Base-by-base conservation (phyloP, 2,113 vertebrate genomes). In the Ancistrus triradiatus region DNA sequence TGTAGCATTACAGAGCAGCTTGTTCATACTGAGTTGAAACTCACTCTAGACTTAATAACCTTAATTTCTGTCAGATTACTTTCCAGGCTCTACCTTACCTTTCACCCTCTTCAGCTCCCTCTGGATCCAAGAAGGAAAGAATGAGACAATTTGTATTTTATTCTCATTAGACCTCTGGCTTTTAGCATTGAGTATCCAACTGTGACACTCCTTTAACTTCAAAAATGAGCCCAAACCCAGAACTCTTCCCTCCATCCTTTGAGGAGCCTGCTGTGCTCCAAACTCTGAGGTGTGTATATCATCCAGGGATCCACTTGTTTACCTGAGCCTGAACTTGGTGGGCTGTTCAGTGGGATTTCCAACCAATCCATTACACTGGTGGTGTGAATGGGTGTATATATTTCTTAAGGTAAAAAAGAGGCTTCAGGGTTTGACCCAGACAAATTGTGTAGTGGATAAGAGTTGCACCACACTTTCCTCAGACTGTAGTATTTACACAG, bases 31-130 rank as follows among this genome's bases (percentile, higher is more conserved):
- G n/a, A n/a, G n/a, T n/a, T n/a, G 14, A 55, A 52, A 53, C 61
- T 51, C 47, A 35, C 60, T 42, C 65, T 27, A 43, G 47, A 77
- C 53, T 65, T 25, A n/a, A 38, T 35, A 63, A 51, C 60, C 11
- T 56, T 69, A 5, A 77, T 71, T 58, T 73, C 58, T 76, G 51
- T 61, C 57, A 48, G 6, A 64, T 77, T 63, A 47, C 50, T 50
- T 64, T 15, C 27, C 46, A 49, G 43, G 62, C 49, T 59, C 42
- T 66, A 7, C 56, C 33, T 46, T 56, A 67, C 49, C 60, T 57
- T 21, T 64, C 25, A 55, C 42, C 35, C 14, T 3, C n/a, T n/a
- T n/a, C n/a, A n/a, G n/a, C n/a, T 59, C 24, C 24, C 49, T 49
- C 40, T 44, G 17, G 56, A 52, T 38, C 40, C 59, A 33, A n/a